Base-by-base conservation (phyloP, 2,113 vertebrate species). In the Bujurquina vittata region DNA sequence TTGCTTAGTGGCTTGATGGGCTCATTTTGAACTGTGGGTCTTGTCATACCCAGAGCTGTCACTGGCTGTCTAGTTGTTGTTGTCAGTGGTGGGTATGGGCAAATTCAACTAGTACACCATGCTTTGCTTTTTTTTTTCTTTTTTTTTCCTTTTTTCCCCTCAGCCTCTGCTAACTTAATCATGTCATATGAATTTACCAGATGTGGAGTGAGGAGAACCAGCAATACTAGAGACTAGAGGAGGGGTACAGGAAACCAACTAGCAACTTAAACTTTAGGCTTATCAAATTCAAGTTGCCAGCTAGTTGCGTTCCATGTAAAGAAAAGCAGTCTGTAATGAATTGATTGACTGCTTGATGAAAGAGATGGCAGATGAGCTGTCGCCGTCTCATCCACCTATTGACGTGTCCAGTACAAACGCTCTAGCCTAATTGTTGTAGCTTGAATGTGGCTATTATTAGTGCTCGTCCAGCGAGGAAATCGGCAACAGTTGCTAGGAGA, bases 61-160 rank as follows among this genome's bases (percentile, higher is more conserved):
- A 72, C 72, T 9, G 60, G 62, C 79, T 85, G 74, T 69, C 69
- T 87, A 73, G 81, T 84, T 77, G 85, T 81, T 26, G 57, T 86
- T 73, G 67, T 72, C 46, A 80, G 75, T 86, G 43, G 55, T 56
- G 65, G 75, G 84, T 75, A 62, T 84, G 86, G 84, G 63, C 75
- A 65, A 78, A 79, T 69, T 58, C 77, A 65, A 49, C 85, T 56
- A 77, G 69, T 54, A 52, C 52, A 29, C 46, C 31, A n/a, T 26
- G 75, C 67, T 79, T 76, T 2, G 37, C 82, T 61, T 89, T 54
- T 61, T 85, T 72, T 88, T 78, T 20, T 62, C 75, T 56, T 89
- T 43, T 49, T 84, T 69, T 85, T 85, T 74, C 3, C 26, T 26
- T n/a, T n/a, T 62, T 3, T 31, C 4, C 5, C 33, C 18, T 83